Evolutionary conservation across 2,888 invertebrate species (phyloP), one percentile per base, ranked within the genome.

Genomic region (Erebia ligea): DNA sequence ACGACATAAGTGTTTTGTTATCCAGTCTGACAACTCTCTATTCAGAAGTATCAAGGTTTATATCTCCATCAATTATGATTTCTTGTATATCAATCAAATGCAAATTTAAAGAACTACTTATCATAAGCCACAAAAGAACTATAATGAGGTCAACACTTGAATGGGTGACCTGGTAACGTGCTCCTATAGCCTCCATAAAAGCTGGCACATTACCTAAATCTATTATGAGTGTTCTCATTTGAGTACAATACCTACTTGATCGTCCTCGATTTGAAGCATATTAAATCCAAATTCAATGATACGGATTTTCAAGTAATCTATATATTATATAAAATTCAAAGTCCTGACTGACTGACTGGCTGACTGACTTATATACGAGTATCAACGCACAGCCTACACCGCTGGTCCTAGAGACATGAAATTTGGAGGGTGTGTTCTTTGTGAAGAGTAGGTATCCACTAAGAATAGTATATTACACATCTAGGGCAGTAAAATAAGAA

Each of bases 201-300:
- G 45, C 15, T 62, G 62, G 48, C 48, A 48, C 62, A 25, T 62
- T 45, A 62, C 48, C 21, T 21, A 45, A 45, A 48, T 45, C 21
- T 48, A 62, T 62, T 62, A 48, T 48, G 15, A 48, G 1, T 19
- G 59, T 15, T 48, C 61, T 45, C 45, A 62, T 45, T 62, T 15
- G 13, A 8, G 11, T 25, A 62, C 21, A 62, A 62, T 48, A 48
- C 45, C 8, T 21, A 21, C 48, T 48, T 10, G 9, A 13, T 13
- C 48, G 61, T 19, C 61, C 62, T 62, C 62, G 19, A 61, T 62
- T 9, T 15, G 48, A 13, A 61, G 1, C 61, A 61, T 19, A 34
- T 34, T 6, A 13, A 40, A 45, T 61, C 61, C 45, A 21, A 21
- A 48, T 61, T 45, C 61, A 45, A 13, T 17, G 42, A 59, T 45